Evolutionary conservation across 2,888 invertebrate species (phyloP), one percentile per base, ranked within the genome.

Genomic region (Gymnocheta viridis): DNA sequence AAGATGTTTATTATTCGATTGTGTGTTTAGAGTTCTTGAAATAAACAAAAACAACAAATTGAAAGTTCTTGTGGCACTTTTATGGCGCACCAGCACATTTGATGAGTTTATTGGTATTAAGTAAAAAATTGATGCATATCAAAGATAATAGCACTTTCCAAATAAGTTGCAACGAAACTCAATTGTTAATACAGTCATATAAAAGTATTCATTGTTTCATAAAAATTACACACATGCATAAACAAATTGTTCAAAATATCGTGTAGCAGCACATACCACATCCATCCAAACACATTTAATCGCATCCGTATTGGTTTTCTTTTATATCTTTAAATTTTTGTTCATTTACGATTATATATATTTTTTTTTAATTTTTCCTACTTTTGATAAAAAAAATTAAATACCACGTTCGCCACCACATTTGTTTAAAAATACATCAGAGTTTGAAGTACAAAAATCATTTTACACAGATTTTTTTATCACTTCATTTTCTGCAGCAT

Each of bases 381-480:
- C 6, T 27, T 29, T 51, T 54, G 69, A 69, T 69, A 32, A 56
- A 32, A n/a, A 29, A 32, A 47, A 72, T n/a, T n/a, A n/a, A 69
- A 38, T 54, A 44, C 70, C 58, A 72, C 58, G 27, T 70, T 4
- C 6, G 14, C 19, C n/a, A 58, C 56, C 70, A 47, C 44, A 58
- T 72, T 72, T 32, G 4, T 47, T 72, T 70, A 32, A 27, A 56
- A 58, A 44, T 44, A 56, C 58, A 19, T 41, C 27, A 10, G 0
- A 17, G 17, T 27, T 4, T 27, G 5, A 29, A 56, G 27, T 1
- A 19, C 22, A 6, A 22, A 29, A 70, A 44, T n/a, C 19, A 19
- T 44, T 41, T 70, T 19, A 9, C 4, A 35, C 12, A 22, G 4
- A 24, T 10, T 17, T 44, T 56, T 56, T 72, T 58, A 72, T 72